Evolutionary conservation across 1,140 invertebrate species (phyloP).

Genomic region (Heliconius nattereri): DNA sequence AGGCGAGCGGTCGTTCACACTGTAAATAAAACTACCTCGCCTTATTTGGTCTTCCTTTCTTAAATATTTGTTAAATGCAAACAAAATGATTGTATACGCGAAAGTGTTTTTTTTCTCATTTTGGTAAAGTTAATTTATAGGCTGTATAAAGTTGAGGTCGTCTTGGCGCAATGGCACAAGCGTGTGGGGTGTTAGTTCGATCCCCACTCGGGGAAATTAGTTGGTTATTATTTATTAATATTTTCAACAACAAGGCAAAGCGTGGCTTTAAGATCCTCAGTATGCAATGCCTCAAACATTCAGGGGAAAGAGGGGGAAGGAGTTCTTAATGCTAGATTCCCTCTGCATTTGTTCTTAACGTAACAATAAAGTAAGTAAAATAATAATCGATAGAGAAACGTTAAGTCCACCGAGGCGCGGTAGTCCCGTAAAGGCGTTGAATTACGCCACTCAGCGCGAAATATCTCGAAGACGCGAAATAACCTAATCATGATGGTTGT

Average conservation of each 20-base stretch:
- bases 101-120: neutral
- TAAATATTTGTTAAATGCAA: neutral
- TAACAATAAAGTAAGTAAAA: too few relatives aligned
- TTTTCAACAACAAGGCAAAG: neutral
- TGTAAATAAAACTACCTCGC: neutral
- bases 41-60: neutral
- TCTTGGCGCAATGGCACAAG: too few relatives aligned
- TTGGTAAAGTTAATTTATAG: too few relatives aligned
- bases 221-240: neutral
- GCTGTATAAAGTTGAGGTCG: too few relatives aligned
- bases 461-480: too few relatives aligned
- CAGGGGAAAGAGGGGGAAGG: neutral
- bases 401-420: too few relatives aligned
- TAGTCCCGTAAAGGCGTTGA: too few relatives aligned
- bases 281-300: neutral
- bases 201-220: neutral
- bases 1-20: constrained; percentile 22
- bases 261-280: neutral
- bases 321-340: neutral
- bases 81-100: neutral
- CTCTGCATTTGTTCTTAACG: neutral
- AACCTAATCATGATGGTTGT: too few relatives aligned
- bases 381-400: too few relatives aligned
- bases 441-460: too few relatives aligned
- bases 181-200: neutral